Conservation (phyloP, 2,888 invertebrate genomes). For the Artemia sinica region DNA sequence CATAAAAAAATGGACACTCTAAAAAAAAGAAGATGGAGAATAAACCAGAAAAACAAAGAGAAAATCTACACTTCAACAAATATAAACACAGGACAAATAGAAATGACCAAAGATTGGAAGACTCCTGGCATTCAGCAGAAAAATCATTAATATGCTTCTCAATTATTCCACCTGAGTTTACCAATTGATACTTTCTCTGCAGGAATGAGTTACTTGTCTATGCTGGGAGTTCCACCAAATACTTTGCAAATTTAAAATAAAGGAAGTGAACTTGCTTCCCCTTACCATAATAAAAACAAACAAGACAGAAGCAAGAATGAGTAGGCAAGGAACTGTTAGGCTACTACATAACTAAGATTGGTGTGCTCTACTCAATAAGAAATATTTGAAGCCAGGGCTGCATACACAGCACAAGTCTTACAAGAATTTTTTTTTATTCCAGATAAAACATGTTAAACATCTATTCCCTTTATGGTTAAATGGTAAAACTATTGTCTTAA, state of each 20-base stretch:
- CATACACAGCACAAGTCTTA: slow-evolving; percentile 8
- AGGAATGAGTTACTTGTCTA: background rate
- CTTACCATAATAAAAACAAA: too few species aligned
- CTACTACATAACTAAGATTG: slow-evolving; percentile 3
- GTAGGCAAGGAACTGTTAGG: slow-evolving; percentile 8
- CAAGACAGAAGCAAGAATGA: background rate
- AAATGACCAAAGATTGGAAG: background rate
- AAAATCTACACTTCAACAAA: background rate
- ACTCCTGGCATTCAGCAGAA: background rate
- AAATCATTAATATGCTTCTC: slow-evolving; percentile 10
- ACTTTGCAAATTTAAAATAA: background rate
- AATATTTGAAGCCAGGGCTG: slow-evolving; percentile 6
- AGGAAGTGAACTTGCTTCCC: too few species aligned
- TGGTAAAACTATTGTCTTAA: background rate
- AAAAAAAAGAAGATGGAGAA: too few species aligned
- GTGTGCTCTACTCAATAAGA: slow-evolving; percentile 10
- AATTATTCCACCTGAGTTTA: background rate
- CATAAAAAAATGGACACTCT: too few species aligned
- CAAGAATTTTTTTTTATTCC: background rate
- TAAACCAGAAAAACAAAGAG: too few species aligned
- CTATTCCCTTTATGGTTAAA: background rate
- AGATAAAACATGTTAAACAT: background rate
- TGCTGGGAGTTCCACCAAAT: background rate
- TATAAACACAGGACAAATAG: background rate
- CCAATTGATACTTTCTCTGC: slow-evolving; percentile 12